phyloP scores from a whole-genome alignment of 2,888 invertebrate genomes.

The Achlya flavicornis region DNA sequence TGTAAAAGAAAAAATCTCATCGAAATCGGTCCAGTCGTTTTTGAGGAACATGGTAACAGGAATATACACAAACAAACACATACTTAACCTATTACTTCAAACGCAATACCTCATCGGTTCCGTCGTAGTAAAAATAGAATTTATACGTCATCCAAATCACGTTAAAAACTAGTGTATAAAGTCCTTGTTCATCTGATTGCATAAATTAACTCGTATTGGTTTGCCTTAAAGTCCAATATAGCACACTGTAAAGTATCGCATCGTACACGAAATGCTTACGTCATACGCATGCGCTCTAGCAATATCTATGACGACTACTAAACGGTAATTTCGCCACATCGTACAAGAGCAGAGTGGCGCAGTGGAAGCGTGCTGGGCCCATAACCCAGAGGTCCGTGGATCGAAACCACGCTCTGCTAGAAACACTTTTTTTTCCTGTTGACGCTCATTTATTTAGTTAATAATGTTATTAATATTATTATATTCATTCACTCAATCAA shows the following conservation, averaged over 20 bases:
- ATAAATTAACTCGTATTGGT: constrained; percentile 5
- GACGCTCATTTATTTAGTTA: too few relatives aligned
- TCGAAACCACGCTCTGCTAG: constrained; percentile 92
- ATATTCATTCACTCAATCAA: too few relatives aligned
- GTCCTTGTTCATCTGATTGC: neutral
- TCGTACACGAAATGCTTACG: constrained; percentile 35
- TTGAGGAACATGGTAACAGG: too few relatives aligned
- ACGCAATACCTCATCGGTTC: too few relatives aligned
- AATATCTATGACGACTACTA: constrained; percentile 18
- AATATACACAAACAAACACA: too few relatives aligned
- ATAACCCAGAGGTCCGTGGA: constrained; percentile 96
- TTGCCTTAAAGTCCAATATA: constrained; percentile 26
- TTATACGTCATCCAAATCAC: neutral
- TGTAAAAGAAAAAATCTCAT: too few relatives aligned
- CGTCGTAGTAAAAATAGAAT: neutral
- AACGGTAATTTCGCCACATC: constrained; percentile 41
- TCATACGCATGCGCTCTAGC: constrained; percentile 40
- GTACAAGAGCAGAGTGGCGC: constrained; percentile 88
- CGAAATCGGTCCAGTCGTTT: too few relatives aligned
- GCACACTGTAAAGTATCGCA: constrained; percentile 33
- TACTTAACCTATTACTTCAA: too few relatives aligned
- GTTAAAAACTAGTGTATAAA: neutral
- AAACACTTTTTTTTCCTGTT: constrained; percentile 33
- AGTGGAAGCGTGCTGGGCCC: constrained; percentile 93
- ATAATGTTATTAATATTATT: too few relatives aligned